Evolutionary conservation across 2,888 invertebrate genomes (phyloP).

Genomic region (Xestia c-nigrum): DNA sequence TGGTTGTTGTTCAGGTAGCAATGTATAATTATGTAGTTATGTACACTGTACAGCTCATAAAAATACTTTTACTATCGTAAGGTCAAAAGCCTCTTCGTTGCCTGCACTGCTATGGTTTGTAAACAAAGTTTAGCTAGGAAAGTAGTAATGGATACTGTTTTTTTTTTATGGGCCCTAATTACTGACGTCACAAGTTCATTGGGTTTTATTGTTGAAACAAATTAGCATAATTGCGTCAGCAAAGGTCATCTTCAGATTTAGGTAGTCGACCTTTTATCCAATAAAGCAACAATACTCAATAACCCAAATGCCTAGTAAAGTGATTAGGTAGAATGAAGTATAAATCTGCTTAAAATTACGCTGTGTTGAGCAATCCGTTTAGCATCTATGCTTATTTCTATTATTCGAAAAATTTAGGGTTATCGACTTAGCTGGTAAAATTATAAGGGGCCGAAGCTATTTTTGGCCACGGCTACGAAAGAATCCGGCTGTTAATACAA

Average conservation of each 20-base stretch:
- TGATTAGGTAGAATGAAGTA: not conserved
- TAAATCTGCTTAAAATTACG: not conserved
- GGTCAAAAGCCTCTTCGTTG: conserved; percentile 34
- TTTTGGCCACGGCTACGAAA: not conserved
- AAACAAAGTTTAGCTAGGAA: conserved; percentile 20
- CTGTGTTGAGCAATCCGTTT: not conserved
- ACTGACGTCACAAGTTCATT: conserved; percentile 45
- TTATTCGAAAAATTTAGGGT: not conserved
- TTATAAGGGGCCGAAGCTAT: too few relatives aligned
- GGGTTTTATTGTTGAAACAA: conserved; percentile 24
- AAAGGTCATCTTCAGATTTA: conserved; percentile 29
- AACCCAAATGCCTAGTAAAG: not conserved
- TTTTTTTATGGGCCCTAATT: conserved; percentile 14
- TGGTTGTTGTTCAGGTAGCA: conserved; percentile 17
- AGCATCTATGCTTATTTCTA: not conserved
- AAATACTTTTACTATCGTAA: conserved; percentile 38
- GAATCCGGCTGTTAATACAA: not conserved
- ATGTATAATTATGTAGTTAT: not conserved
- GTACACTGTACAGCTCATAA: not conserved
- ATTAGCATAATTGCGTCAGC: conserved; percentile 35
- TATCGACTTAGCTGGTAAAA: not conserved
- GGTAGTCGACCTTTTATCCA: conserved; percentile 12
- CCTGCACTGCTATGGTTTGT: not conserved
- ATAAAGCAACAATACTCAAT: not conserved
- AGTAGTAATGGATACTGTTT: not conserved